Evolutionary conservation across 2,797 vertebrate genomes (phyloP).

Genomic region (Ptychobarbus kaznakovi): DNA sequence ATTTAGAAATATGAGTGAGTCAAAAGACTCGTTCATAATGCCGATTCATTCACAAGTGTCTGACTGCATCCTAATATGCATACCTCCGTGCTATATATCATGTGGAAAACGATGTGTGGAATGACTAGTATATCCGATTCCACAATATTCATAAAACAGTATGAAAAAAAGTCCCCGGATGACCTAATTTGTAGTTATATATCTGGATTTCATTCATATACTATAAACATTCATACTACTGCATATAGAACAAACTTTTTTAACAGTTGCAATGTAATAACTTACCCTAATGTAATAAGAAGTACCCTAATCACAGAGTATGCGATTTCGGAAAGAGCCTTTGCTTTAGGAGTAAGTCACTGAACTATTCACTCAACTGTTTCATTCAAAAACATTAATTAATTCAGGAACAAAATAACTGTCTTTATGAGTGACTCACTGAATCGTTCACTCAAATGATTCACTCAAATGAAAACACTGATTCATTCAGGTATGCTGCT

Average conservation of each 20-base stretch:
- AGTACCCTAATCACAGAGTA: too few species aligned
- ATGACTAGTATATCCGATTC: background rate
- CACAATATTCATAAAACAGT: background rate
- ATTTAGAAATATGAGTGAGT: background rate
- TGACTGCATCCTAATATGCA: background rate
- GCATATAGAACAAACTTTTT: background rate
- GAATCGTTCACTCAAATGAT: background rate
- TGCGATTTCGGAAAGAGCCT: background rate
- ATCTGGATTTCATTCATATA: background rate
- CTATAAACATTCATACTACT: background rate
- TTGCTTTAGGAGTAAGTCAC: background rate
- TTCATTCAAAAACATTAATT: background rate
- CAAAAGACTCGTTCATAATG: background rate
- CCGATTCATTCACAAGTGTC: background rate
- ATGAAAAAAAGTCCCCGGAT: background rate
- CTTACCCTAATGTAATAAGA: background rate
- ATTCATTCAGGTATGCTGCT: background rate
- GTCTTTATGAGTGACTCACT: background rate
- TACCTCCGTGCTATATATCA: background rate
- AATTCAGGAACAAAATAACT: background rate
- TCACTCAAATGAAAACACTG: background rate
- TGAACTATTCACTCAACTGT: slow-evolving; percentile 5
- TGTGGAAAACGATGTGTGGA: background rate
- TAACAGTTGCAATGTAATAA: background rate
- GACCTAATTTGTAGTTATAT: background rate